A percentile compares a stretch with the other conserved stretches of the same genome.
These are phyloP conservation scores for Uromys caudimaculatus DNA, from an alignment of 2,797 vertebrate species.

Conservation along the genomic window DNA sequence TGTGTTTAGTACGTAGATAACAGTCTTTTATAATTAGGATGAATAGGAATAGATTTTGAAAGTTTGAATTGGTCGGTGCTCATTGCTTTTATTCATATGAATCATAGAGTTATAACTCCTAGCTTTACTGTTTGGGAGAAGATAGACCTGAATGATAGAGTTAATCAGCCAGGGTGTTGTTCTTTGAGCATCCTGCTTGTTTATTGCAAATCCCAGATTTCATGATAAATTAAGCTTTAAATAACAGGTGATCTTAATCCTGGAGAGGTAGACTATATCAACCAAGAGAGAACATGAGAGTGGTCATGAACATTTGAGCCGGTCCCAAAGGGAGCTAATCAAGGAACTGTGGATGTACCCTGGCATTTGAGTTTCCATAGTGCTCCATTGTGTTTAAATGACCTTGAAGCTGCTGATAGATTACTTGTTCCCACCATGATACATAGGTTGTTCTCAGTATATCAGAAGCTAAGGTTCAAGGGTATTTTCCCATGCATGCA, in stretches of 20 bases:
- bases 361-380: neutral
- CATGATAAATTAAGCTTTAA: neutral
- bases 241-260: neutral
- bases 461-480: neutral
- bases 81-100: neutral
- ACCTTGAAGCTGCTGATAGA: neutral
- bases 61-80: slow-evolving; percentile 25
- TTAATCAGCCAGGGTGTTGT: neutral
- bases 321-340: neutral
- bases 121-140: neutral
- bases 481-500: neutral
- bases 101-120: neutral
- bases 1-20: neutral
- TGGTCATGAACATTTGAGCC: neutral
- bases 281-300: neutral
- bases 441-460: neutral
- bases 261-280: neutral
- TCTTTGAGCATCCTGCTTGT: neutral
- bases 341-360: neutral
- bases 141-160: neutral
- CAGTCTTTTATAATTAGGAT: neutral
- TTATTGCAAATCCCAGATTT: neutral
- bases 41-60: neutral
- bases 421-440: neutral
- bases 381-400: neutral